Evolutionary conservation across 2,113 vertebrate genomes (phyloP).

Genomic region (Esox niger): DNA sequence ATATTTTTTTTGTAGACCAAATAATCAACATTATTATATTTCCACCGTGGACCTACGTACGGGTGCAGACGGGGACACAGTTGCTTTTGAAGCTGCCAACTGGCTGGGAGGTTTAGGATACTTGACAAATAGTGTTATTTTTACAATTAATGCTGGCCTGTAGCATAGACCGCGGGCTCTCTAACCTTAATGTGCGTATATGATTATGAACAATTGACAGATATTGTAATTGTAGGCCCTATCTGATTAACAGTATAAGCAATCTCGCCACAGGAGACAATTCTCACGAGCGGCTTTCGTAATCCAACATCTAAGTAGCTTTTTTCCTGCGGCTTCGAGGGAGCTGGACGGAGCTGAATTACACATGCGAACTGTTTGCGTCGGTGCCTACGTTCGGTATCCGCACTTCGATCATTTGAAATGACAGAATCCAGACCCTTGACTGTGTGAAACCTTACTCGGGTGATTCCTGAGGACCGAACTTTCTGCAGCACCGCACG

Average conservation of each 20-base stretch:
- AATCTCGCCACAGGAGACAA: slow-evolving; percentile 8
- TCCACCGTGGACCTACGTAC: too few species aligned
- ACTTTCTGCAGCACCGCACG: slow-evolving; percentile 16
- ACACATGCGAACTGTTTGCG: slow-evolving; percentile 12
- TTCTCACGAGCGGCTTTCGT: slow-evolving; percentile 16
- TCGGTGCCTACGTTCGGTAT: slow-evolving; percentile 1
- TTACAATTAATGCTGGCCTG: too few species aligned
- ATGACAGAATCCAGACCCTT: slow-evolving; percentile 31
- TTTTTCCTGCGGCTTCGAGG: too few species aligned
- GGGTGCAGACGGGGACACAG: too few species aligned
- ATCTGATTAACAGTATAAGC: slow-evolving; percentile 6
- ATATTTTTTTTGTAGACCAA: background rate
- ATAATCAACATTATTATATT: too few species aligned
- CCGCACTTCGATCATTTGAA: slow-evolving; percentile 9
- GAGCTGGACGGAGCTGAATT: background rate
- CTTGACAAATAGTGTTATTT: too few species aligned
- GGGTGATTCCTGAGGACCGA: slow-evolving; percentile 20
- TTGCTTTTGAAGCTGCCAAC: too few species aligned
- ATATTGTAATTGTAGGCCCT: background rate
- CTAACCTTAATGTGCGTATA: too few species aligned
- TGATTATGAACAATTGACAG: too few species aligned
- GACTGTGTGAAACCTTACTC: slow-evolving; percentile 18
- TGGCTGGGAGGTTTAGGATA: too few species aligned
- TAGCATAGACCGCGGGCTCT: too few species aligned
- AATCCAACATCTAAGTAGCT: background rate